Base-by-base conservation (phyloP, 2,888 invertebrate species). In the Hipparchia sbordonii region DNA sequence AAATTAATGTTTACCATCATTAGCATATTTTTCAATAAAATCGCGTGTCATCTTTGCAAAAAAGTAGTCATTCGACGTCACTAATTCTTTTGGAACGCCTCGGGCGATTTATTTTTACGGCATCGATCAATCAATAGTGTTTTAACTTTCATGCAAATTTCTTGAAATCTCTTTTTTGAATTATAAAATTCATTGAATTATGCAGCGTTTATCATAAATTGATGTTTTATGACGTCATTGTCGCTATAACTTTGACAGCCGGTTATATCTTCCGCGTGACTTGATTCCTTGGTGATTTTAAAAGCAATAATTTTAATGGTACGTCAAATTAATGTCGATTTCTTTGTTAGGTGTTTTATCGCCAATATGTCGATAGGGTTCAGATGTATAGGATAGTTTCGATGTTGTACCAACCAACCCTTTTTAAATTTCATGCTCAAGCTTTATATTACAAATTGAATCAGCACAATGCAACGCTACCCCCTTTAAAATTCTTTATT, bases 251-350 rank as follows among this genome's bases (percentile, higher is more conserved):
- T 83, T 80, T 83, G 83, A 79, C 85, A 84, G 75, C 80, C 81
- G 80, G 79, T 88, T 82, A 89, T 89, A 89, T 90, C 91, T 93
- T 92, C 88, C 88, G 80, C 91, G 73, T 85, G 90, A 88, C 82
- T 89, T 82, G 83, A 82, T 85, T 81, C 81, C 81, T 82, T 82
- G 83, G 82, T 85, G 86, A 89, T 89, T 89, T 88, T 87, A 86
- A 87, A 89, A 89, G 91, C 87, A 89, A 93, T 91, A 90, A 89
- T 90, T 90, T 91, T 92, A 92, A 93, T 92, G 90, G 89, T 89
- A 91, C 87, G 92, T 92, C 93, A 91, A 91, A 92, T 93, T 92
- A 92, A 90, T 89, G 90, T 92, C 89, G 85, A 86, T 85, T 82
- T 89, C 81, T 88, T 92, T 92, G 89, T 92, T 23, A 6, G 6